Base-by-base conservation (phyloP, 92 coral and sea anemone genomes). In the Epizoanthus scotinus region DNA sequence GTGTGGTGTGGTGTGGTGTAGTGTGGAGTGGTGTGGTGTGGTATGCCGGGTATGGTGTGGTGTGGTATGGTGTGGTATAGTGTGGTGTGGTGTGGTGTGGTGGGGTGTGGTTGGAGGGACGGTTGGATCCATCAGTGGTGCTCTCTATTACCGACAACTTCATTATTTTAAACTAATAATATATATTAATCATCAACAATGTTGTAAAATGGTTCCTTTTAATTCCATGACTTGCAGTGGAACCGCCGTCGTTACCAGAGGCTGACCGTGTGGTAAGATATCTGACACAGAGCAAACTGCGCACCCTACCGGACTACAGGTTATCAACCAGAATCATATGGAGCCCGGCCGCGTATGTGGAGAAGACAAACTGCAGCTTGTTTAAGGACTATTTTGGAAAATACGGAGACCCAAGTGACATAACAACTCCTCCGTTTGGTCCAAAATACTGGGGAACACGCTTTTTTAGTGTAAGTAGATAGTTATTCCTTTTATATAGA, bases 331-430 rank as follows among this genome's bases (percentile, higher is more conserved):
- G 7, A 6, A 59, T 75, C 36, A 75, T 57, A 1, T 75, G 81
- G 81, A 58, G 22, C 13, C 81, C 68, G 6, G 68, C 81, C 4
- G 68, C 81, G 38, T 75, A 75, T 34, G 27, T 21, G 38, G 81
- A 59, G 20, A 75, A 75, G 59, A 75, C 81, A 0, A 75, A 75
- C 81, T 75, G 81, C 44, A 34, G 56, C 67, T 21, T 75, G 47
- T 64, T 64, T 29, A 17, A 15, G 3, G 12, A 0, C 15, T 75
- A 75, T 42, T 0, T 0, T 12, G 9, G 40, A 0, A 3, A 5
- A 0, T 75, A 75, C 31, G 81, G 81, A 0, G 68, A 75, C 15
- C 81, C 81, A 1, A 75, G 22, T 2, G 61, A 75, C 25, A 4
- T 24, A 2, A 75, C 1, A 13, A 38, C 3, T 7, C 0, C 12